Evolutionary conservation across 2,888 invertebrate species (phyloP).

Genomic region (Sussaba pulchella): DNA sequence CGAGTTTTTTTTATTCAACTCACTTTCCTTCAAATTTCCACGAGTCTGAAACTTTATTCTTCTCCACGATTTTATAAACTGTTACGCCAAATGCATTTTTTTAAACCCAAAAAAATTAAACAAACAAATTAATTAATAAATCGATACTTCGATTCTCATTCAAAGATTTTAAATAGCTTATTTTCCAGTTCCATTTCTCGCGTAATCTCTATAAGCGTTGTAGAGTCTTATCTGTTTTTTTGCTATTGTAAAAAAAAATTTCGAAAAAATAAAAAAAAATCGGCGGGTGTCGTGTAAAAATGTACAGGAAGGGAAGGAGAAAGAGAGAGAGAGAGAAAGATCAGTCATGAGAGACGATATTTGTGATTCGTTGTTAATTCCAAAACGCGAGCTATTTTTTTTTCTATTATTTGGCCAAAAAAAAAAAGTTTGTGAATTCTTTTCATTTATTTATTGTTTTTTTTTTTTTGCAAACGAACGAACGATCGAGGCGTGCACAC

Average conservation of each 20-base stretch:
- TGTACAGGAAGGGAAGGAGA: slow-evolving; percentile 13
- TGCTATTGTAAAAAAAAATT: slow-evolving; percentile 48
- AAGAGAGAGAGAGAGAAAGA: slow-evolving; percentile 3
- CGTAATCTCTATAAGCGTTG: slow-evolving; percentile 23
- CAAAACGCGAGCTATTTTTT: slow-evolving; percentile 20
- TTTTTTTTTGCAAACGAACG: slow-evolving; percentile 3
- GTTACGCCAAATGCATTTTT: slow-evolving; percentile 55
- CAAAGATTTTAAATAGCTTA: slow-evolving; percentile 40
- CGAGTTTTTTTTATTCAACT: background rate
- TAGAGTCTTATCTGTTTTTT: slow-evolving; percentile 28
- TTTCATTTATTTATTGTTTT: no score
- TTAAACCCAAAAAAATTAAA: slow-evolving; percentile 12
- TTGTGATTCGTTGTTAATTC: slow-evolving; percentile 15
- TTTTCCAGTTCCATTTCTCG: slow-evolving; percentile 30
- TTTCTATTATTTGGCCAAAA: no score
- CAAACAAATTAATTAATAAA: slow-evolving; percentile 21
- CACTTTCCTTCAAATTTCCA: background rate
- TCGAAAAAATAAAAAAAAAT: slow-evolving; percentile 68
- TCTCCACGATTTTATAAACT: slow-evolving; percentile 28
- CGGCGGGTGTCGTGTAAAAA: slow-evolving; percentile 50
- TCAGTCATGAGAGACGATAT: background rate
- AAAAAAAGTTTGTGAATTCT: no score
- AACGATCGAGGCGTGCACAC: slow-evolving; percentile 30
- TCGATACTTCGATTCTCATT: slow-evolving; percentile 26
- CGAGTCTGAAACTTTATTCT: slow-evolving; percentile 1